These are phyloP conservation scores for Paradoxurus hermaphroditus DNA, from an alignment of 2,113 vertebrate species.

Conservation along the genomic window DNA sequence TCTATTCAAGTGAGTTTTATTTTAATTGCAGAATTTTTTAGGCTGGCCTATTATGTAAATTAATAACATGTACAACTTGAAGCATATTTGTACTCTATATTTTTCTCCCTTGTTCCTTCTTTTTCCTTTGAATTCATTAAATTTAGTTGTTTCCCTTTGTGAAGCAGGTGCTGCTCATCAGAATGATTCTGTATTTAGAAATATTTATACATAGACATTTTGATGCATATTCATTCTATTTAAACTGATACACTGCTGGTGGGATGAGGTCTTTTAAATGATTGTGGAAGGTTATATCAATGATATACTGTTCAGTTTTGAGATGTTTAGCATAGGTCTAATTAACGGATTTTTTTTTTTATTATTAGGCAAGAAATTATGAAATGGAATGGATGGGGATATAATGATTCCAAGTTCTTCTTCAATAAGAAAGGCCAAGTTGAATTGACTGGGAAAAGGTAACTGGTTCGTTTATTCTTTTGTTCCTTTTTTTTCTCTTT, in stretches of 20 bases:
- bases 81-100: background rate
- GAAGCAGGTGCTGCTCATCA: background rate
- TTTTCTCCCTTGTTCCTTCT: background rate
- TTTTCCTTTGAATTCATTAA: background rate
- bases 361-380: conserved; percentile 93
- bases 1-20: conserved; percentile 10
- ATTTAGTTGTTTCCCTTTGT: background rate
- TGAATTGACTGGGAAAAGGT: conserved; percentile 98
- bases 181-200: conserved; percentile 36
- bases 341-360: conserved; percentile 42
- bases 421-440: conserved; percentile 98
- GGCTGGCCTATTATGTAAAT: background rate
- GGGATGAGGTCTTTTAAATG: conserved; percentile 18
- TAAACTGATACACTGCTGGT: conserved; percentile 6
- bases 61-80: background rate
- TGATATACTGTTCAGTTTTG: background rate
- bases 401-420: conserved; percentile 95
- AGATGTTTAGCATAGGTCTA: conserved; percentile 25
- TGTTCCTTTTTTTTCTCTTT: background rate
- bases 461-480: conserved; percentile 66
- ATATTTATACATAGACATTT: conserved; percentile 10
- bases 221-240: background rate
- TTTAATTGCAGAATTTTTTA: background rate
- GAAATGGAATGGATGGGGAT: conserved; percentile 99
- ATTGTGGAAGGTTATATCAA: conserved; percentile 25